Conservation (phyloP, 1,140 invertebrate species). For the Varroa destructor region DNA sequence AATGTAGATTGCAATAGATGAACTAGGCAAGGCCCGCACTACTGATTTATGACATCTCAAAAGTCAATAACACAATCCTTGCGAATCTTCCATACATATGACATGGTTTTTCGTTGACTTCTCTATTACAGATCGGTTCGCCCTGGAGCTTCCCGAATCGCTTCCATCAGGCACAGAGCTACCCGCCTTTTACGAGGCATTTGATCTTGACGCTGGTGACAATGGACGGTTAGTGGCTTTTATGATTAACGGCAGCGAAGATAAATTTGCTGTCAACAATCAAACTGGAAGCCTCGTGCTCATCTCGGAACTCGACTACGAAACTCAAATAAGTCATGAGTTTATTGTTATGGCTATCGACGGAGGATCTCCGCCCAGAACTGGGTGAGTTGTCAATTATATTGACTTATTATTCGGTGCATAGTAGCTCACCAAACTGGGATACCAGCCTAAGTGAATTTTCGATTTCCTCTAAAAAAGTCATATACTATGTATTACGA, state of each 20-base stretch:
- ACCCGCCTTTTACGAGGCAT: conserved; percentile 35
- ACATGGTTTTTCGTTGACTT: not conserved
- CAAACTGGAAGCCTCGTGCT: conserved; percentile 35
- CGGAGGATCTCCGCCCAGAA: conserved; percentile 35
- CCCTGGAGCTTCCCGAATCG: conserved; percentile 37
- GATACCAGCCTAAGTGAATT: no score
- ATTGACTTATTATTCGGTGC: not conserved
- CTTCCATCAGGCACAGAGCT: conserved; percentile 36
- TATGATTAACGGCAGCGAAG: conserved; percentile 35
- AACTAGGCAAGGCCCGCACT: no score
- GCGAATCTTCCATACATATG: no score
- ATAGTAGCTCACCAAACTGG: not conserved
- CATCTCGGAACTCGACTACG: conserved; percentile 36
- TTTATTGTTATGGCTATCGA: conserved; percentile 37
- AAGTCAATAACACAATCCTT: no score
- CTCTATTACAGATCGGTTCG: conserved; percentile 33
- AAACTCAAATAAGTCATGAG: conserved; percentile 35
- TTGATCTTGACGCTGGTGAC: conserved; percentile 35
- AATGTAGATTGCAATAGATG: no score
- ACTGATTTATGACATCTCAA: no score
- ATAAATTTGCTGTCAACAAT: conserved; percentile 36
- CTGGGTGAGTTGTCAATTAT: conserved; percentile 32
- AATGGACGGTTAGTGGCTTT: conserved; percentile 37
- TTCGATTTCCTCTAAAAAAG: no score
- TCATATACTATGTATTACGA: no score